A percentile compares a stretch with the other conserved stretches of the same genome.
These are phyloP conservation scores for Pseudanteris insignis DNA, from an alignment of 2,888 invertebrate genomes.

Conservation along the genomic window DNA sequence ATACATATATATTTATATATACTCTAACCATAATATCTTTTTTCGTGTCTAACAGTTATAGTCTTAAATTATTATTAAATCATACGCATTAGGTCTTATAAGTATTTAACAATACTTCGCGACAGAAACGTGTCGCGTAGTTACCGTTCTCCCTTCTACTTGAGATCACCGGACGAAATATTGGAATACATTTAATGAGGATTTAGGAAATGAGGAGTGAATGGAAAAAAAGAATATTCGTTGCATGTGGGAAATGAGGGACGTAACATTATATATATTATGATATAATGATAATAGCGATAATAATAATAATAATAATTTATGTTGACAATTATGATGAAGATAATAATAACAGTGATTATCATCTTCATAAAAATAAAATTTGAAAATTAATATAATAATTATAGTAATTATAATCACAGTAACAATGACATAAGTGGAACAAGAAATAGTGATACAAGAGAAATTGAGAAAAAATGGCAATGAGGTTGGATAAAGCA, in stretches of 20 bases:
- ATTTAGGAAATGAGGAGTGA: background rate
- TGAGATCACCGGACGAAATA: constrained; percentile 24
- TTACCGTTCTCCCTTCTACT: constrained; percentile 19
- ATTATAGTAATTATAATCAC: too few relatives aligned
- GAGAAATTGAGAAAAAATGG: background rate
- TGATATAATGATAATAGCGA: background rate
- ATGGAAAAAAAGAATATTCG: constrained; percentile 1
- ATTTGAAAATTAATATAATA: too few relatives aligned
- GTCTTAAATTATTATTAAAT: constrained; percentile 48
- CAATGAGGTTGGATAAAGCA: background rate
- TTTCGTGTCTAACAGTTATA: constrained; percentile 47
- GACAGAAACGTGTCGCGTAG: constrained; percentile 20
- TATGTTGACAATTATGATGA: background rate
- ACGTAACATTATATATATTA: too few relatives aligned
- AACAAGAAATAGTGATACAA: too few relatives aligned
- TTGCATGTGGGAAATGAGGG: too few relatives aligned
- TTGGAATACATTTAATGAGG: background rate
- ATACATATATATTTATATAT: constrained; percentile 29
- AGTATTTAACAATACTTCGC: constrained; percentile 54
- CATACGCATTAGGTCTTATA: constrained; percentile 48
- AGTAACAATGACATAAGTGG: background rate
- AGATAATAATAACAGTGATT: background rate
- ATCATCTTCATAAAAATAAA: too few relatives aligned
- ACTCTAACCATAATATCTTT: constrained; percentile 46
- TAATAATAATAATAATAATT: background rate